Conservation (phyloP, 1,140 invertebrate genomes). For the Tetramorium parvispinum region DNA sequence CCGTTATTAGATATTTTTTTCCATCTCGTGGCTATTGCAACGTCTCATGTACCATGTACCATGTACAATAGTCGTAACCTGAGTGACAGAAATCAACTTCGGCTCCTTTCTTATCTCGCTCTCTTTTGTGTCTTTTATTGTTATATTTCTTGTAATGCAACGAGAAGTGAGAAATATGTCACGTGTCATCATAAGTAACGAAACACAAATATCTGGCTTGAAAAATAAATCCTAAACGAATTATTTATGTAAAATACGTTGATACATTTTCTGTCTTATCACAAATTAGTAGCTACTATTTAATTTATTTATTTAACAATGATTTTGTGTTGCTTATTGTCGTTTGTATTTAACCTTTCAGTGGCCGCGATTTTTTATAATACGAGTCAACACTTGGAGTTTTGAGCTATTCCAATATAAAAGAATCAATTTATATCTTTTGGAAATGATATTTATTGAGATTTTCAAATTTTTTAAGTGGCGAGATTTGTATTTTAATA, state of each 20-base stretch:
- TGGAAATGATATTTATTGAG: too few relatives aligned
- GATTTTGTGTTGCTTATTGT: not conserved
- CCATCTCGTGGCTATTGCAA: slow-evolving; percentile 45
- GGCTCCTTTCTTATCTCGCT: not conserved
- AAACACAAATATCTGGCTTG: not conserved
- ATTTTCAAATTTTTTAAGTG: too few relatives aligned
- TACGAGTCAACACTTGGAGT: too few relatives aligned
- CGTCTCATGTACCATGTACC: slow-evolving; percentile 31
- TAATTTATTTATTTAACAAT: not conserved
- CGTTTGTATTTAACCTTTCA: not conserved
- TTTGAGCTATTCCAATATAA: too few relatives aligned
- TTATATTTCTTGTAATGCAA: not conserved
- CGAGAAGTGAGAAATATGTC: slow-evolving; percentile 5
- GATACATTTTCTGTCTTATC: not conserved
- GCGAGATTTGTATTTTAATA: too few relatives aligned
- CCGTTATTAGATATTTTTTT: slow-evolving; percentile 77
- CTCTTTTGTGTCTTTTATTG: slow-evolving; percentile 24
- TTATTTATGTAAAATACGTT: not conserved
- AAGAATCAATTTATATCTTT: too few relatives aligned
- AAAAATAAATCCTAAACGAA: not conserved
- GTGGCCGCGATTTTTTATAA: not conserved
- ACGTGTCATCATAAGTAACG: slow-evolving; percentile 25
- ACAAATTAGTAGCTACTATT: not conserved
- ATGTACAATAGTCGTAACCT: slow-evolving; percentile 47
- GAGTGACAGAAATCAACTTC: slow-evolving; percentile 39